Percentiles rank a stretch among this genome's conserved stretches.
These are phyloP conservation scores for Steinernema feltiae DNA, from an alignment of 1,140 invertebrate genomes.

Conservation along the genomic window DNA sequence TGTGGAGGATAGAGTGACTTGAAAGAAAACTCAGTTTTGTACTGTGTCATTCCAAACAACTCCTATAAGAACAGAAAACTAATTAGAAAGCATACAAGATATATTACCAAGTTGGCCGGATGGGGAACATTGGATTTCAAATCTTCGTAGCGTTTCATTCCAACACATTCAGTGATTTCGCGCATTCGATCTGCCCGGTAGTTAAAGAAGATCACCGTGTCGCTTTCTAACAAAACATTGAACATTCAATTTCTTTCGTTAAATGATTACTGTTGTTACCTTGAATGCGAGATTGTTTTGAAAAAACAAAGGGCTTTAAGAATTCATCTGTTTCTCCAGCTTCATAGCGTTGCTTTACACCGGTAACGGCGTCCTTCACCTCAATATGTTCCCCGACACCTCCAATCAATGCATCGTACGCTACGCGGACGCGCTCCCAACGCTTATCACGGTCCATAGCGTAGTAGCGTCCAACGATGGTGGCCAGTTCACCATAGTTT, in stretches of 20 bases:
- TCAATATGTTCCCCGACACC: constrained; percentile 58
- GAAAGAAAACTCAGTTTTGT: constrained; percentile 62
- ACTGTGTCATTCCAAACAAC: constrained; percentile 60
- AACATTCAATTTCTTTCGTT: too few relatives aligned
- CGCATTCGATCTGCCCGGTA: constrained; percentile 62
- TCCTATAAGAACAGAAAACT: constrained; percentile 29
- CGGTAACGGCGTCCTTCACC: constrained; percentile 50
- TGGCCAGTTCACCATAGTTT: constrained; percentile 60
- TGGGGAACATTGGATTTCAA: constrained; percentile 58
- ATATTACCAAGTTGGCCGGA: constrained; percentile 27
- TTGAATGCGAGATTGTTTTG: constrained; percentile 56
- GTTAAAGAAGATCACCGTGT: constrained; percentile 62
- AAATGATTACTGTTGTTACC: constrained; percentile 30
- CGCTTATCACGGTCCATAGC: constrained; percentile 64
- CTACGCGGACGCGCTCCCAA: constrained; percentile 60
- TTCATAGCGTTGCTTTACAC: constrained; percentile 54
- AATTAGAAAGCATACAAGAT: constrained; percentile 18
- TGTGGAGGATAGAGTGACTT: constrained; percentile 59
- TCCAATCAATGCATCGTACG: constrained; percentile 61
- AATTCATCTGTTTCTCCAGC: constrained; percentile 61
- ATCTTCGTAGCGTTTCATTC: constrained; percentile 56
- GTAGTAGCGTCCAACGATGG: constrained; percentile 62
- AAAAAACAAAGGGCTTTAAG: constrained; percentile 61
- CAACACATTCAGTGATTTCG: constrained; percentile 60
- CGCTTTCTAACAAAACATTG: constrained; percentile 50